Base-by-base conservation (phyloP, 2,113 vertebrate genomes). In the Murina feae region DNA sequence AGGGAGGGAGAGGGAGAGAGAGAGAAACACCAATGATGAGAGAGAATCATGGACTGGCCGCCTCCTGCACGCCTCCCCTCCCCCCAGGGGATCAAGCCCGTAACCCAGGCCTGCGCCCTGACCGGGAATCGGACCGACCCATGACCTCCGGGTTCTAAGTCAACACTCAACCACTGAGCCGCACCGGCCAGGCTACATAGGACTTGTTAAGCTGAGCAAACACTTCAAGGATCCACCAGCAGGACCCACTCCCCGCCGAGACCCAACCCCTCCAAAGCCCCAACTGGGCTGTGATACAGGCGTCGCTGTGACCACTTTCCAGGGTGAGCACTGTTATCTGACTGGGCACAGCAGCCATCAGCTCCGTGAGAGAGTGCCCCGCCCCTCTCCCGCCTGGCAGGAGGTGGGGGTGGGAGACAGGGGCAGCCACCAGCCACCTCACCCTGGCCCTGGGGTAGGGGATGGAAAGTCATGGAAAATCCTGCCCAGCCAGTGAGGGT, bases 201-300 rank as follows among this genome's bases (percentile, higher is more conserved):
- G 25, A 18, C 69, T 39, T 17, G 71, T 47, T 6, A 78, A 60
- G 32, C 11, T n/a, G 14, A 63, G 11, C 10, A 18, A 87, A 13
- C 0, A 0, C 39, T n/a, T 37, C 1, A 9, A 23, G 5, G 35
- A 10, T 9, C 21, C 65, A 47, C 66, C 2, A 11, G 4, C 30
- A 58, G 20, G 12, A 47, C 49, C n/a, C 39, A 30, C 75, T 47
- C 44, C 68, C 23, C 8, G 20, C 74, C 21, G 55, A 74, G 55
- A 60, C 3, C 47, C 0, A 0, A 37, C 83, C n/a, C 58, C 51
- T n/a, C 1, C 0, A n/a, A 20, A 58, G 58, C 44, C n/a, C 65
- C 4, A 20, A 30, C 32, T 0, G 7, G 44, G 44, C 58, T 0
- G 16, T 3, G 63, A n/a, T n/a, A n/a, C n/a, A n/a, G n/a, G n/a